Base-by-base conservation (phyloP, 1,140 invertebrate genomes). In the Aphelenchoides besseyi region DNA sequence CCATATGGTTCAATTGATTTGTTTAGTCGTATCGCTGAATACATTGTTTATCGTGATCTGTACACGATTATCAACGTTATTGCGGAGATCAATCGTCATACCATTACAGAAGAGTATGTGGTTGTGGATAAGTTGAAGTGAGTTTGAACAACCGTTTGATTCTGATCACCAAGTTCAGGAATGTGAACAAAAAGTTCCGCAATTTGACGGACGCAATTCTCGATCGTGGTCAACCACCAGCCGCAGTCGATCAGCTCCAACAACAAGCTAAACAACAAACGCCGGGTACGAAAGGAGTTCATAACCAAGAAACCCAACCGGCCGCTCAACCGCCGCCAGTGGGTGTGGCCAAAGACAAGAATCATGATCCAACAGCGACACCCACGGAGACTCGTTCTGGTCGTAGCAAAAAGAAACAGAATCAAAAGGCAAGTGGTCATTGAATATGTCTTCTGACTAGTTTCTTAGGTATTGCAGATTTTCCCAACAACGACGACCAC, bases 41-140 rank as follows among this genome's bases (percentile, higher is more conserved):
- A 69, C 36, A 33, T 18, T 28, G 55, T 18, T 33, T 59, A 59
- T 23, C 55, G 1, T 5, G 37, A 69, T 30, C 26, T 69, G 26
- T 69, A n/a, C 26, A 41, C 37, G 5, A 35, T 69, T 33, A n/a
- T 69, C 0, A 54, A 69, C 41, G 18, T 54, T 1, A 69, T 69
- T 28, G 67, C 67, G 3, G 67, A 69, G 37, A 26, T 52, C 30
- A 69, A 69, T 30, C 55, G 55, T 28, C 55, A 18, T 33, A 5
- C 55, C 5, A 5, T 59, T 33, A 59, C 55, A 8, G 55, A 59
- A 23, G 55, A 59, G 5, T 48, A 48, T 48, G 41, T 48, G 41
- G 12, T 48, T 12, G 41, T 48, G 12, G 41, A 48, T 12, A 48
- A 48, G 41, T 48, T 48, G 12, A 48, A 48, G 41, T 48, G 41